Conservation (phyloP, 2,888 invertebrate species). For the Anticlea derivata region DNA sequence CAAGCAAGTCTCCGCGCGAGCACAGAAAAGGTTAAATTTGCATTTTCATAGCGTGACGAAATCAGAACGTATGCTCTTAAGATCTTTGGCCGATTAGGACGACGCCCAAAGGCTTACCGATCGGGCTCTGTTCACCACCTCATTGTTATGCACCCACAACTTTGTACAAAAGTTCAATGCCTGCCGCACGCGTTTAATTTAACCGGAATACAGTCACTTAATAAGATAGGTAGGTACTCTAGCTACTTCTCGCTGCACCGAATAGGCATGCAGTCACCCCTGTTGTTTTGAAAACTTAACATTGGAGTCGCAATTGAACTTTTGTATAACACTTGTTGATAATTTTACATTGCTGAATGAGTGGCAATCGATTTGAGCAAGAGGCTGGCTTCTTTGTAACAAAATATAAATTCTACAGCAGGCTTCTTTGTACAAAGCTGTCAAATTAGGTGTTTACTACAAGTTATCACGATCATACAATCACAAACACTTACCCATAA, state of each 20-base stretch:
- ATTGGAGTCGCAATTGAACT: slow-evolving; percentile 58
- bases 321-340: slow-evolving; percentile 52
- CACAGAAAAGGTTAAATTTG: too few relatives aligned
- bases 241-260: neutral
- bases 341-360: slow-evolving; percentile 41
- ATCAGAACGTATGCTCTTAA: too few relatives aligned
- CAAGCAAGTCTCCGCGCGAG: too few relatives aligned
- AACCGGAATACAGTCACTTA: neutral
- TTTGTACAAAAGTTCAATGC: slow-evolving; percentile 77
- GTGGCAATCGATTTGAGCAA: slow-evolving; percentile 56
- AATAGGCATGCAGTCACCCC: neutral
- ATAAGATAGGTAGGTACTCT: neutral
- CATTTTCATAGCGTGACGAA: too few relatives aligned
- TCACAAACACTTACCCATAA: slow-evolving; percentile 53
- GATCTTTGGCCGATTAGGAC: too few relatives aligned
- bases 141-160: slow-evolving; percentile 56
- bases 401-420: slow-evolving; percentile 45
- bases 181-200: slow-evolving; percentile 32
- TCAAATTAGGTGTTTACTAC: slow-evolving; percentile 54
- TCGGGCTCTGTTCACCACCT: slow-evolving; percentile 40
- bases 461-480: slow-evolving; percentile 17
- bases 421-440: slow-evolving; percentile 77
- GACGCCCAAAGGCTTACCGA: slow-evolving; percentile 7
- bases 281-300: neutral
- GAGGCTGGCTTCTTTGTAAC: slow-evolving; percentile 58